phyloP scores from a whole-genome alignment of 2,113 vertebrate species.

The Oncorhynchus masou region DNA sequence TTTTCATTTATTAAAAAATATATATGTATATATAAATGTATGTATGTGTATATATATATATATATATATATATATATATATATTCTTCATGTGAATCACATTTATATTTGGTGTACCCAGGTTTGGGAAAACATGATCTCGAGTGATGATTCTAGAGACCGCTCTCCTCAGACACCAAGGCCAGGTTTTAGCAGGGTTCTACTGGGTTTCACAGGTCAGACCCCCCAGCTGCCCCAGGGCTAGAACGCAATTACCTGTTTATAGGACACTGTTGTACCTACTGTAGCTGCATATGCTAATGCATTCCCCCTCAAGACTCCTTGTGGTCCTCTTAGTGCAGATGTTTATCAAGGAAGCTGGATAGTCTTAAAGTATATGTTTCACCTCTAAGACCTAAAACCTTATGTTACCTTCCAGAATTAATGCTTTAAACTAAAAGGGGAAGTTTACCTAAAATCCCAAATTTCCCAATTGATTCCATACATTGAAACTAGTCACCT shows the following conservation, averaged over 20 bases:
- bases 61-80: no score
- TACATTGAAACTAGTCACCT: no score
- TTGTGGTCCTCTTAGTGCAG: slow-evolving; percentile 15
- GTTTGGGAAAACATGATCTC: slow-evolving; percentile 25
- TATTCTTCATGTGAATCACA: no score
- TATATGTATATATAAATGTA: no score
- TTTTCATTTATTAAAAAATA: no score
- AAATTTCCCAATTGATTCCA: no score
- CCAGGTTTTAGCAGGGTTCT: slow-evolving; percentile 14
- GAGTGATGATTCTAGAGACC: slow-evolving; percentile 63
- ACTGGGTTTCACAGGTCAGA: slow-evolving; percentile 67
- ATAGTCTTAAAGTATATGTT: slow-evolving; percentile 8
- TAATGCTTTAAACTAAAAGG: neutral
- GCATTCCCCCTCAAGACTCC: slow-evolving; percentile 24
- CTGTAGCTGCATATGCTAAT: slow-evolving; percentile 37
- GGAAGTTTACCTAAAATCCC: no score
- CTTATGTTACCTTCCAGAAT: neutral
- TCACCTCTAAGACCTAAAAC: neutral
- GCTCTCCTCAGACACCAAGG: slow-evolving; percentile 61
- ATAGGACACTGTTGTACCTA: slow-evolving; percentile 40
- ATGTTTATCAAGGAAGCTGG: slow-evolving; percentile 42
- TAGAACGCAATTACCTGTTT: slow-evolving; percentile 73
- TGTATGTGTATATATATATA: no score
- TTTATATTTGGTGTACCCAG: no score
- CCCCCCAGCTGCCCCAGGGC: slow-evolving; percentile 73